These are phyloP conservation scores for Galeopterus variegatus DNA, from an alignment of 2,113 vertebrate genomes.

Conservation along the genomic window DNA sequence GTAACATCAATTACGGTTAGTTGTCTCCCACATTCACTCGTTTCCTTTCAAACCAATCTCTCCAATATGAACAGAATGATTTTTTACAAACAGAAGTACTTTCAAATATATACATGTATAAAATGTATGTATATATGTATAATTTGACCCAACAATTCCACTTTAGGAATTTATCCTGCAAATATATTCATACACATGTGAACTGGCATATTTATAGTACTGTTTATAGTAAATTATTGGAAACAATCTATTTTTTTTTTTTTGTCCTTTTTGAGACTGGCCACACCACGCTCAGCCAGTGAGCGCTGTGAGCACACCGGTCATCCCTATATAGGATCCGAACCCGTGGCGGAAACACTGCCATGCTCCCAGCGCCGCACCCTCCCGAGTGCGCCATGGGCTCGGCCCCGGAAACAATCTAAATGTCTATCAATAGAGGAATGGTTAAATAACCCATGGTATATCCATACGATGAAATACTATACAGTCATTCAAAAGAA, in stretches of 20 bases:
- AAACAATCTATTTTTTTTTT: slow-evolving; percentile 64
- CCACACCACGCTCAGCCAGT: too few relatives aligned
- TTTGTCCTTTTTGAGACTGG: too few relatives aligned
- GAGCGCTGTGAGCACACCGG: too few relatives aligned
- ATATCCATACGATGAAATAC: slow-evolving; percentile 26
- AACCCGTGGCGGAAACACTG: too few relatives aligned
- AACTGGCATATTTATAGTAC: neutral
- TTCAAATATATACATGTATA: neutral
- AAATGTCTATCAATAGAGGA: neutral
- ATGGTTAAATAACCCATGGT: slow-evolving; percentile 31
- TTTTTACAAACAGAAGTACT: slow-evolving; percentile 32
- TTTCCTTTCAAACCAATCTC: slow-evolving; percentile 26
- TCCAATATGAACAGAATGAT: slow-evolving; percentile 5
- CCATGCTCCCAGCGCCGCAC: too few relatives aligned
- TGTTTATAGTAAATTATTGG: slow-evolving; percentile 4
- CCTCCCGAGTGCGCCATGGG: too few relatives aligned
- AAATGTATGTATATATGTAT: neutral
- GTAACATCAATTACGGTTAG: slow-evolving; percentile 12
- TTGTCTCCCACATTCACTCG: neutral
- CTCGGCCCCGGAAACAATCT: slow-evolving; percentile 57
- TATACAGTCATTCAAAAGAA: slow-evolving; percentile 44
- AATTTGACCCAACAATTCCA: slow-evolving; percentile 19
- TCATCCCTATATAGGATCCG: too few relatives aligned
- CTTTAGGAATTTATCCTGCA: slow-evolving; percentile 63
- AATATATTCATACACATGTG: neutral